A percentile compares a stretch with the other conserved stretches of the same genome.
phyloP scores from a whole-genome alignment of 23 tunicate species.

The Halocynthia aurantium region DNA sequence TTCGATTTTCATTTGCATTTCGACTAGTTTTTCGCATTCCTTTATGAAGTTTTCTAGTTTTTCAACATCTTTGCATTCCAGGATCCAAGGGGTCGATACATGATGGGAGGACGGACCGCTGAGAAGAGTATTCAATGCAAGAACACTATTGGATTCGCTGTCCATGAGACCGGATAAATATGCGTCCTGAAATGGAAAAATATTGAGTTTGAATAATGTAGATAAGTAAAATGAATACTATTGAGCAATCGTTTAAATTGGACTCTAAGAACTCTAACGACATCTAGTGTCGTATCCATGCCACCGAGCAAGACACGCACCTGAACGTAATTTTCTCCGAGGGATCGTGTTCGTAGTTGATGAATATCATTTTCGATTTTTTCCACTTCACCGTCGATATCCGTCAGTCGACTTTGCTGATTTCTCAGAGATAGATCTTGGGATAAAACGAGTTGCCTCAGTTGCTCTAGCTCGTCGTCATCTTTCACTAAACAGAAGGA shows the following conservation, averaged over 20 bases:
- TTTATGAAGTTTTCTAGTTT: conserved; percentile 41
- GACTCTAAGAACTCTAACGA: no score
- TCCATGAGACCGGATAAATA: conserved; percentile 63
- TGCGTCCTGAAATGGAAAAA: conserved; percentile 27
- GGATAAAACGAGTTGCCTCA: conserved; percentile 40
- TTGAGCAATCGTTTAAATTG: no score
- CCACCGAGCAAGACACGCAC: conserved; percentile 11
- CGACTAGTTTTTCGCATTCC: conserved; percentile 46
- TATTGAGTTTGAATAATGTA: no score
- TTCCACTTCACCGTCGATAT: conserved; percentile 42
- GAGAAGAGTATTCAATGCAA: conserved; percentile 13
- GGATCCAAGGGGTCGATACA: conserved; percentile 31
- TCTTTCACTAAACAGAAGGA: not conserved
- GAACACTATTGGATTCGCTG: conserved; percentile 8
- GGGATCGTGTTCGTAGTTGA: conserved; percentile 33
- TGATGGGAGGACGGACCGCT: conserved; percentile 15
- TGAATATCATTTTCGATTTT: conserved; percentile 61
- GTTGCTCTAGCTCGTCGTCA: conserved; percentile 30
- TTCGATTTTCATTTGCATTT: conserved; percentile 75
- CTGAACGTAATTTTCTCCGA: conserved; percentile 78
- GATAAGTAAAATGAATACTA: no score
- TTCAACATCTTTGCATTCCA: conserved; percentile 36
- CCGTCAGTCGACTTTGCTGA: conserved; percentile 16
- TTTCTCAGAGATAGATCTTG: conserved; percentile 45
- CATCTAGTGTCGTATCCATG: no score